Evolutionary conservation across 2,113 vertebrate genomes (phyloP).

Genomic region (Dromaius novaehollandiae): DNA sequence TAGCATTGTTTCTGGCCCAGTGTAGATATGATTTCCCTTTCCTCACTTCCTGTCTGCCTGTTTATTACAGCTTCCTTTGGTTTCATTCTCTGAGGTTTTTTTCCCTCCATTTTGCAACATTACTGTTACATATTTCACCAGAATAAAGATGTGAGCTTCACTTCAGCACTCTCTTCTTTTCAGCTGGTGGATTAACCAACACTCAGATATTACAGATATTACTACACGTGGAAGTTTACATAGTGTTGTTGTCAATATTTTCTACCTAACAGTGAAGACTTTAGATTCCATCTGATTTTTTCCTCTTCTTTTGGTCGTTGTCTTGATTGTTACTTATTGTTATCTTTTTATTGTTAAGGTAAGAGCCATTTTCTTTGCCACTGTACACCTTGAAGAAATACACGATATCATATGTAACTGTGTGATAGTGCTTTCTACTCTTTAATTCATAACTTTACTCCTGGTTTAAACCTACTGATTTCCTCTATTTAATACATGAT

Average conservation of each 20-base stretch:
- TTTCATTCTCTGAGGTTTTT: neutral
- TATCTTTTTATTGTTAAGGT: neutral
- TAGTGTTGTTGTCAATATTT: neutral
- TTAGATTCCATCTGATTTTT: neutral
- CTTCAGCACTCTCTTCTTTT: neutral
- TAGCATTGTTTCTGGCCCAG: neutral
- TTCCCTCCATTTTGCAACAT: neutral
- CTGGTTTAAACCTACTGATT: neutral
- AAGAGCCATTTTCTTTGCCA: neutral
- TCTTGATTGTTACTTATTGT: neutral
- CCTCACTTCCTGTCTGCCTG: neutral
- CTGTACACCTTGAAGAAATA: neutral
- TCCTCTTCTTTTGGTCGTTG: neutral
- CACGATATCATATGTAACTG: neutral
- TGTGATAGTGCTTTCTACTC: neutral
- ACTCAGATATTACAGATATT: neutral
- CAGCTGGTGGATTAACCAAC: neutral
- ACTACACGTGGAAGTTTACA: neutral
- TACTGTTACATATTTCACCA: neutral
- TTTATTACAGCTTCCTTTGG: neutral
- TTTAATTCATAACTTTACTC: neutral
- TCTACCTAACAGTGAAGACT: neutral
- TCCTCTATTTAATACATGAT: neutral
- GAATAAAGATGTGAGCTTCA: neutral
- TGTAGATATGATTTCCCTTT: neutral